Evolutionary conservation across 2,113 vertebrate genomes (phyloP), one percentile per base, ranked within the genome.

Genomic region (Columba livia): DNA sequence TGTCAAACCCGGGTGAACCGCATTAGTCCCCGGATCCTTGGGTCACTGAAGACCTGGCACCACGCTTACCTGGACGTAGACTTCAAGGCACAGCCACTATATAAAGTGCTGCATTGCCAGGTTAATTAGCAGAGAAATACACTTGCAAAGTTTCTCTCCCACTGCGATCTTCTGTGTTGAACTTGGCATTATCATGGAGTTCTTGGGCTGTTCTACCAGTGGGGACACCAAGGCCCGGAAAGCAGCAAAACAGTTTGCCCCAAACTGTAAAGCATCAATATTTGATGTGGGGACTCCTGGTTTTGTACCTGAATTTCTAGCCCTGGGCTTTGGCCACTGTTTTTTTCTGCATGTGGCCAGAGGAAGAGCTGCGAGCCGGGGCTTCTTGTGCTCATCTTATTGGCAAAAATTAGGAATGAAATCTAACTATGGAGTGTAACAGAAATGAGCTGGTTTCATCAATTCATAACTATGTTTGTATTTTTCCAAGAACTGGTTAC

Each of bases 161-260:
- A 65, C 38, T 34, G 61, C 24, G 94, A 96, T 74, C 60, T 53
- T 48, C 47, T 48, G 23, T 91, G 90, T 90, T 94, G 92, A 90
- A 88, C 71, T 94, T 95, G 93, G 94, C 94, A 89, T 50, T 47
- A 23, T 4, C 36, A 4, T 3, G 50, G 65, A 81, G 79, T 58
- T 86, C 79, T 19, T 5, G 44, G 75, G 77, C 65, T 88, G 61
- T 74, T 73, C 65, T 11, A 53, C 40, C 44, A 53, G 6, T 3
- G 53, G 34, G 85, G 83, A 84, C 93, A 86, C 34, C 26, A 51
- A 94, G 90, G 91, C 56, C 90, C 4, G 5, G 82, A 31, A 57
- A 87, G 90, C 88, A 94, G 72, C 4, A 65, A 95, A 80, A 75
- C 60, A 31, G 31, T 47, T 67, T 94, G 90, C 82, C 75, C 92